These are phyloP conservation scores for Pachymerium ferrugineum DNA, from an alignment of 2,888 invertebrate genomes.

Conservation along the genomic window DNA sequence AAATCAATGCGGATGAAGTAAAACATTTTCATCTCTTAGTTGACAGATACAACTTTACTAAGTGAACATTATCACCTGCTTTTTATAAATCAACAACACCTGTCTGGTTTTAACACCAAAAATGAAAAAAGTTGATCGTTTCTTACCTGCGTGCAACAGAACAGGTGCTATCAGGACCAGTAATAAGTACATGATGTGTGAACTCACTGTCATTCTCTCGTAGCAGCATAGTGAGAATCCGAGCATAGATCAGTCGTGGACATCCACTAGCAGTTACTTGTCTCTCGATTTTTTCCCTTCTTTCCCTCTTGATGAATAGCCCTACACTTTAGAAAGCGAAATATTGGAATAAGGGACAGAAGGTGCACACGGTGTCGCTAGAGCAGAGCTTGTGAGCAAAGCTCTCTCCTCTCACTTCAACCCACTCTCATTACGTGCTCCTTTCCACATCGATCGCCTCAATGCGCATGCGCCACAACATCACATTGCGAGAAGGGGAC, in stretches of 20 bases:
- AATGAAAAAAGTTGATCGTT: background rate
- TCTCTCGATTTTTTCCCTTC: background rate
- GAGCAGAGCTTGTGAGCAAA: constrained; percentile 13
- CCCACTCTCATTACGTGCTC: constrained; percentile 9
- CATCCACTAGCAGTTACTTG: background rate
- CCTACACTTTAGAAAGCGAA: background rate
- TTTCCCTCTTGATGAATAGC: background rate
- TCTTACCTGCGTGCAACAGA: constrained; percentile 3
- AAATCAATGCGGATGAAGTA: no score
- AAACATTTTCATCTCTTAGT: no score
- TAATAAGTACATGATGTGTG: constrained; percentile 13
- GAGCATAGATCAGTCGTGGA: background rate
- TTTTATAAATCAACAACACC: no score
- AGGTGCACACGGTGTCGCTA: constrained; percentile 8
- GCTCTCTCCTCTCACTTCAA: constrained; percentile 2
- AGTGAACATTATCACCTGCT: no score
- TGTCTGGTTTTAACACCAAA: background rate
- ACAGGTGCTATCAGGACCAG: constrained; percentile 6
- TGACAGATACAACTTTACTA: background rate
- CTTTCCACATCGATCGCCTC: constrained; percentile 3
- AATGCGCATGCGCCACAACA: background rate
- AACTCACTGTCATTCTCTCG: constrained; percentile 8
- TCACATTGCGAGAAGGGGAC: background rate
- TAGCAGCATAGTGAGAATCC: constrained; percentile 8
- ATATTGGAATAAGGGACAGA: constrained; percentile 12